These are phyloP conservation scores for Rutilus rutilus DNA, from an alignment of 2,113 vertebrate genomes.

Conservation along the genomic window DNA sequence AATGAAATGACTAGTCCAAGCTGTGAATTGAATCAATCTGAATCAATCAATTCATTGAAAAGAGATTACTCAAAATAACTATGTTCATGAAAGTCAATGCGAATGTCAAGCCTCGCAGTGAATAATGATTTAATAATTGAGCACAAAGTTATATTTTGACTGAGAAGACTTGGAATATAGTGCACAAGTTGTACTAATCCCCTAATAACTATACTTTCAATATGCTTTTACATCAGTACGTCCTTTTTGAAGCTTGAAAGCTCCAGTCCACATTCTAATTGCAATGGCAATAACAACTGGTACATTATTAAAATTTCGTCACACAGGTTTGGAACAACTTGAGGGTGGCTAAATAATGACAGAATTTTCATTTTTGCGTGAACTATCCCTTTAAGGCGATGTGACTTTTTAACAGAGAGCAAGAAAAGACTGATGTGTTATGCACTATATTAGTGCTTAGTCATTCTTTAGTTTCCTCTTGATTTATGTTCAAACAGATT, in stretches of 20 bases:
- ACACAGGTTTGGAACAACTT: not conserved
- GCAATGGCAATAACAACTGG: not conserved
- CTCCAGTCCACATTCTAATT: not conserved
- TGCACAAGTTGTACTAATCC: not conserved
- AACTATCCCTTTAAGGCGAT: constrained; percentile 9
- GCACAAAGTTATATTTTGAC: not conserved
- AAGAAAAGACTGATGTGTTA: constrained; percentile 73
- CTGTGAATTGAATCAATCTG: not conserved
- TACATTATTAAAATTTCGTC: not conserved
- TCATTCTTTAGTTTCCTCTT: constrained; percentile 74
- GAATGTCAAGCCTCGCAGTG: not conserved
- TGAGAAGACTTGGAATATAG: not conserved
- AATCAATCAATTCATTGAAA: not conserved
- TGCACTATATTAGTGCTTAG: constrained; percentile 98
- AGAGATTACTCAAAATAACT: not conserved
- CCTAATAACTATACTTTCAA: not conserved
- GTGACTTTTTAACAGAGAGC: constrained; percentile 71
- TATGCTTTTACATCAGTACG: not conserved
- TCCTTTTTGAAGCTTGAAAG: not conserved
- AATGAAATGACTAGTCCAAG: not conserved
- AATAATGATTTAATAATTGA: not conserved
- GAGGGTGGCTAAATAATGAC: not conserved
- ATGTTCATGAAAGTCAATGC: not conserved
- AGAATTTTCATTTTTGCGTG: not conserved
- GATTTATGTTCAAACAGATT: constrained; percentile 83